phyloP scores from a whole-genome alignment of 1,140 invertebrate genomes.

The Papilio helenus region DNA sequence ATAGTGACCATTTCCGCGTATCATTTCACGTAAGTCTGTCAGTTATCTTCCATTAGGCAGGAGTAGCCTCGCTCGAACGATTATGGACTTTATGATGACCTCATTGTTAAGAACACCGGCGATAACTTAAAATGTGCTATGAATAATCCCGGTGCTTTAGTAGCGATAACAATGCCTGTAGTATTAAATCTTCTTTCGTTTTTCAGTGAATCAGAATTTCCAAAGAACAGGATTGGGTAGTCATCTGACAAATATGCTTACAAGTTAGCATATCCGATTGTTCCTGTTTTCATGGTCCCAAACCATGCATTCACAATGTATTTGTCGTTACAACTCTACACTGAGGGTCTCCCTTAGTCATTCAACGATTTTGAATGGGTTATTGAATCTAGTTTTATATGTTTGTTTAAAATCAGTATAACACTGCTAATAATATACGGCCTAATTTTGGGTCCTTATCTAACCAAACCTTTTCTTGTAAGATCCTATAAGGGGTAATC shows the following conservation, averaged over 20 bases:
- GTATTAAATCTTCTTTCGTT: conserved; percentile 50
- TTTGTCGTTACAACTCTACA: no score
- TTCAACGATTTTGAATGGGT: no score
- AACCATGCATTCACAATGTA: neutral
- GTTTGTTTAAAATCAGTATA: neutral
- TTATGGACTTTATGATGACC: conserved; percentile 56
- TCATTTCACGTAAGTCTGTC: conserved; percentile 32
- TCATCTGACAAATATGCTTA: conserved; percentile 28
- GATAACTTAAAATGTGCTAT: conserved; percentile 46
- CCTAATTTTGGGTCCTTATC: no score
- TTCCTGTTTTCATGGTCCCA: neutral
- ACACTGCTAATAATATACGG: neutral
- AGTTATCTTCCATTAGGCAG: conserved; percentile 35
- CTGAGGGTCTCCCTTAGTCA: no score
- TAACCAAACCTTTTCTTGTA: no score
- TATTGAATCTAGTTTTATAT: no score
- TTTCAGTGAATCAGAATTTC: conserved; percentile 57
- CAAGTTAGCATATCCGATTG: neutral
- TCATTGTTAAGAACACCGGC: conserved; percentile 51
- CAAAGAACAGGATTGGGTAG: conserved; percentile 49
- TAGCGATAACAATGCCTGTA: conserved; percentile 44
- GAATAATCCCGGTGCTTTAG: conserved; percentile 47
- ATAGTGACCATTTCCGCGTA: conserved; percentile 35
- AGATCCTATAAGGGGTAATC: no score
- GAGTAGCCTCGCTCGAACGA: conserved; percentile 22